Evolutionary conservation across 2,797 vertebrate species (phyloP), one percentile per base, ranked within the genome.

Genomic region (Crypturellus tataupa): DNA sequence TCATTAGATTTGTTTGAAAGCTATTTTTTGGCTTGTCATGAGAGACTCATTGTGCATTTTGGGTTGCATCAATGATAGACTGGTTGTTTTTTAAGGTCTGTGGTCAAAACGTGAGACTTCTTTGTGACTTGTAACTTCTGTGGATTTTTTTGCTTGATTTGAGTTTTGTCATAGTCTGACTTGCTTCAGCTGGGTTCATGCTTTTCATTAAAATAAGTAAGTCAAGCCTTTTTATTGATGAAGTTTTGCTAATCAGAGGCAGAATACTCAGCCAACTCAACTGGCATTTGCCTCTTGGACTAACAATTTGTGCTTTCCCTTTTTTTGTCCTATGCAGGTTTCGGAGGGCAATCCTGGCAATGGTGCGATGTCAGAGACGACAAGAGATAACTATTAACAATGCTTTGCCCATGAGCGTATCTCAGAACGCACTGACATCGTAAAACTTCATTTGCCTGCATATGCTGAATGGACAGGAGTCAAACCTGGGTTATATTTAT

Each of bases 321-420:
- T 59, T 71, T 46, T 46, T 83, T 47, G 37, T 80, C 55, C 21
- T 70, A 51, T 11, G 4, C 80, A 98, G 98, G 92, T 98, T 98
- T 94, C 97, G 98, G 86, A 98, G 98, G 97, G 99, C 99, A 7
- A 99, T 99, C 90, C 95, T 97, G 42, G 98, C 99, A 44, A 99
- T 99, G 98, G 94, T 99, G 85, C 98, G 98, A 39, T 99, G 99
- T 97, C 99, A 99, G 96, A 98, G 98, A 82, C 98, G 98, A 62
- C 98, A 99, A 93, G 97, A 98, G 89, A 97, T 99, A 94, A 98
- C 98, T 46, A 98, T 99, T 95, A 99, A 94, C 85, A 98, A 97
- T 59, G 97, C 98, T 88, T 97, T 99, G 95, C 98, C 98, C 90
- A 99, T 99, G 99, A 98, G 94, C 18, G 33, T 94, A 3, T 96